Base-by-base conservation (phyloP, 1,140 invertebrate species). In the roundworm (Caenorhabditis elegans) region DNA sequence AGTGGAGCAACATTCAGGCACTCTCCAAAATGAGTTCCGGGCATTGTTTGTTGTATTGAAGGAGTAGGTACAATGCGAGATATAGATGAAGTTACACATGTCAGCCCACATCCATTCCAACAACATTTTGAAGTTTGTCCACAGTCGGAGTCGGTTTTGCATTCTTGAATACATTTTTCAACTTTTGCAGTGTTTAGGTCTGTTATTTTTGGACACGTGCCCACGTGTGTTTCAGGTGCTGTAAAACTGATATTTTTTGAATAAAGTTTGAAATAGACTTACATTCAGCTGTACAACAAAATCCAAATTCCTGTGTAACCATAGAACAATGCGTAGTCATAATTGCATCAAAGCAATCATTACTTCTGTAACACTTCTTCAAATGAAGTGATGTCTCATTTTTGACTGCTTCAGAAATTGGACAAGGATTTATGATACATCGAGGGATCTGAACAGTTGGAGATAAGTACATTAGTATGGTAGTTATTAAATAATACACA, bases 381-480 rank as follows among this genome's bases (percentile, higher is more conserved):
- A 65, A 17, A 65, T 36, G 55, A 8, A 65, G n/a, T 1, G 28
- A 34, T 36, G 55, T 65, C 15, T 36, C 55, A n/a, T 65, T 65
- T 34, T 36, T 65, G 11, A 87, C 15, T 24, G 86, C 78, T 39
- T 51, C 48, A 10, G 79, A 80, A 4, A 39, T 46, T 10, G 77
- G 39, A 78, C 86, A 87, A 15, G 86, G 70, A 78, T 87, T 87
- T n/a, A 82, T 28, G n/a, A 84, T 76, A 76, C 86, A 87, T 65
- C 79, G 55, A 10, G 86, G 86, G 78, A 87, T 83, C 78, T 80
- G 78, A 22, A 80, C 28, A 80, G 49, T 84, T n/a, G n/a, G n/a
- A n/a, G 82, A 55, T 83, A 84, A 84, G 84, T 83, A 82, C 82
- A 82, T 84, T 84, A 80, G 82, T 84, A 83, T 83, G 84, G n/a